Evolutionary conservation across 2,113 vertebrate genomes (phyloP).

Genomic region (Notechis scutatus): DNA sequence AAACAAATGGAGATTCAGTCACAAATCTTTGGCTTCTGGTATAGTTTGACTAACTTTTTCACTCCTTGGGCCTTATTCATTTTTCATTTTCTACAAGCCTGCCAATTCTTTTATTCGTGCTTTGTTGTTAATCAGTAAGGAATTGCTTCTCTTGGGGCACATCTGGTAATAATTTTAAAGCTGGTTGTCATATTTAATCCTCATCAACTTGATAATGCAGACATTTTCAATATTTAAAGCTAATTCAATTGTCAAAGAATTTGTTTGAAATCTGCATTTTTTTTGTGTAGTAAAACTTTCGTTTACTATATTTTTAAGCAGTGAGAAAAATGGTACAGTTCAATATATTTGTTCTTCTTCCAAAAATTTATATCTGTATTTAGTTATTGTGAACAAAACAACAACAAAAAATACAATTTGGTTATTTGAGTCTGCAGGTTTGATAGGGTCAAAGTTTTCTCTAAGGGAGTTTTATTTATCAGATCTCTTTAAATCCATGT

Average conservation of each 20-base stretch:
- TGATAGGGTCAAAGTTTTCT: neutral
- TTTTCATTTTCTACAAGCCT: neutral
- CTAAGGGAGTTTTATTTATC: neutral
- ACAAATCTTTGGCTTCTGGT: neutral
- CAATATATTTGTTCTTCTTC: neutral
- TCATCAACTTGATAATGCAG: constrained; percentile 6
- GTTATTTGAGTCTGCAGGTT: neutral
- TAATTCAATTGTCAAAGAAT: neutral
- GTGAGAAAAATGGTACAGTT: neutral
- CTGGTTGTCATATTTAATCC: neutral
- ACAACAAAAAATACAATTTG: neutral
- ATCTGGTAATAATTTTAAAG: neutral
- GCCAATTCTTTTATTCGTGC: constrained; percentile 7
- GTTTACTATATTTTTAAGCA: neutral
- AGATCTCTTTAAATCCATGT: neutral
- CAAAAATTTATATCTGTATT: neutral
- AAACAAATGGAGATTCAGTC: neutral
- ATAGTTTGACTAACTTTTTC: neutral
- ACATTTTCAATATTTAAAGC: constrained; percentile 8
- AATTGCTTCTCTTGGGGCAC: constrained; percentile 1
- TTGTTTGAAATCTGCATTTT: constrained; percentile 15
- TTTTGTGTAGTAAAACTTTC: neutral
- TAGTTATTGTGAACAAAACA: neutral
- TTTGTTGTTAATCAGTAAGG: constrained; percentile 4
- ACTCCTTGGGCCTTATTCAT: neutral